A percentile compares a stretch with the other conserved stretches of the same genome.
phyloP scores from a whole-genome alignment of 1,140 invertebrate genomes.

The Bathynomus jamesi region DNA sequence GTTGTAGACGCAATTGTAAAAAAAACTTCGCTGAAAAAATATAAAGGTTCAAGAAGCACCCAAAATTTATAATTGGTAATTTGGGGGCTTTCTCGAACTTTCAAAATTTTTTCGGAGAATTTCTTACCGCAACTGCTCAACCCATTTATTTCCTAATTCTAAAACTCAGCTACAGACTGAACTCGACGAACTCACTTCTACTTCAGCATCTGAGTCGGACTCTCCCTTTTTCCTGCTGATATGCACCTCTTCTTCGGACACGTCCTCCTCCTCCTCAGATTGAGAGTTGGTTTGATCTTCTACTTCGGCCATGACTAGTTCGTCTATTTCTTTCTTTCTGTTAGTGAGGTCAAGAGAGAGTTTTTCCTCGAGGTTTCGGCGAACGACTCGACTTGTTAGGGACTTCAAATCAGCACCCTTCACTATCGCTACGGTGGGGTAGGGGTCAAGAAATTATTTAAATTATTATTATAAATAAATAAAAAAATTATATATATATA shows the following conservation, averaged over 20 bases:
- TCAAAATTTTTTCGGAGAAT: no score
- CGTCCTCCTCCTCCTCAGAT: constrained; percentile 43
- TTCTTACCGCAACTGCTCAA: no score
- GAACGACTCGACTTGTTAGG: constrained; percentile 81
- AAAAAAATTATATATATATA: no score
- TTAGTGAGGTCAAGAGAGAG: constrained; percentile 62
- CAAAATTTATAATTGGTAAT: no score
- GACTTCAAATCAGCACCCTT: constrained; percentile 73
- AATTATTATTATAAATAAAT: no score
- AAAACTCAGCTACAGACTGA: no score
- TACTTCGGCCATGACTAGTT: constrained; percentile 59
- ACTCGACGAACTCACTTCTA: neutral
- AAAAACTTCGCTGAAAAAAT: no score
- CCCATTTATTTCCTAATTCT: no score
- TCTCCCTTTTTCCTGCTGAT: neutral
- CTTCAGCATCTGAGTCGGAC: neutral
- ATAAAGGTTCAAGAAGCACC: no score
- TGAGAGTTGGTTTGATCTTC: constrained; percentile 46
- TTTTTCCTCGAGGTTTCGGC: constrained; percentile 71
- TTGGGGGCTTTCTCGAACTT: no score
- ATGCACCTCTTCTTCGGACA: neutral
- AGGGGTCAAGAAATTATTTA: no score
- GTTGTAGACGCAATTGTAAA: no score
- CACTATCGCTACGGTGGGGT: constrained; percentile 79
- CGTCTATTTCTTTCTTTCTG: constrained; percentile 71